phyloP scores from a whole-genome alignment of 2,888 invertebrate genomes.

The Frankliniella intonsa region DNA sequence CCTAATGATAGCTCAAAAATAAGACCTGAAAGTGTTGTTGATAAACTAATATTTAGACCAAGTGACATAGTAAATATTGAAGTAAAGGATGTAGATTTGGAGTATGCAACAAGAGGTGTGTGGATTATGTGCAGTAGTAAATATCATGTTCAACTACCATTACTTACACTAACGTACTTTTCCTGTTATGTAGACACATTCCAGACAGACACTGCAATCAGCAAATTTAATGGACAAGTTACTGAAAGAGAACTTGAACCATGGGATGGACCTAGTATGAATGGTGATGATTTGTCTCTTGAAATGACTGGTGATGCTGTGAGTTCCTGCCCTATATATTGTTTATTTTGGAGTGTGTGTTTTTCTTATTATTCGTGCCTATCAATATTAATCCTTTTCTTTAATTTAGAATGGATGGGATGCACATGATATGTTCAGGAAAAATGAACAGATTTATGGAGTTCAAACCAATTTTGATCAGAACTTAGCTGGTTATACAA shows the following conservation, averaged over 20 bases:
- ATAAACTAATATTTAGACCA: slow-evolving; percentile 77
- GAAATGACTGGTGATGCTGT: slow-evolving; percentile 67
- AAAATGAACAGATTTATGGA: slow-evolving; percentile 87
- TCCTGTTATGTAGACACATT: slow-evolving; percentile 55
- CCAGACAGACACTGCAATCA: slow-evolving; percentile 84
- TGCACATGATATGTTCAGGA: slow-evolving; percentile 92
- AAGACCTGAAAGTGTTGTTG: slow-evolving; percentile 64
- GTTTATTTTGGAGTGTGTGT: slow-evolving; percentile 28
- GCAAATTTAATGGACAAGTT: slow-evolving; percentile 74
- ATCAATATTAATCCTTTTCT: slow-evolving; percentile 21
- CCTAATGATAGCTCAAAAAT: slow-evolving; percentile 55
- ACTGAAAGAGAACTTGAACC: slow-evolving; percentile 82
- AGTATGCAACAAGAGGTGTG: slow-evolving; percentile 76
- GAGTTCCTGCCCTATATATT: slow-evolving; percentile 38
- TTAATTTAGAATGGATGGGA: slow-evolving; percentile 81
- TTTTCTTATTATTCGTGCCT: slow-evolving; percentile 30
- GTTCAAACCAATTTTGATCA: slow-evolving; percentile 91
- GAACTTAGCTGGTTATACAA: slow-evolving; percentile 85
- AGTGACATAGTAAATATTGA: slow-evolving; percentile 79
- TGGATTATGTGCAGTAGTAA: slow-evolving; percentile 8
- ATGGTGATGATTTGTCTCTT: slow-evolving; percentile 53
- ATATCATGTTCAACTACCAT: not conserved
- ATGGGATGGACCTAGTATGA: slow-evolving; percentile 67
- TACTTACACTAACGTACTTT: not conserved
- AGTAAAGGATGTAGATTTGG: slow-evolving; percentile 79